A percentile compares a stretch with the other conserved stretches of the same genome.
These are phyloP conservation scores for Sciaenops ocellatus DNA, from an alignment of 2,797 vertebrate species.

Conservation along the genomic window DNA sequence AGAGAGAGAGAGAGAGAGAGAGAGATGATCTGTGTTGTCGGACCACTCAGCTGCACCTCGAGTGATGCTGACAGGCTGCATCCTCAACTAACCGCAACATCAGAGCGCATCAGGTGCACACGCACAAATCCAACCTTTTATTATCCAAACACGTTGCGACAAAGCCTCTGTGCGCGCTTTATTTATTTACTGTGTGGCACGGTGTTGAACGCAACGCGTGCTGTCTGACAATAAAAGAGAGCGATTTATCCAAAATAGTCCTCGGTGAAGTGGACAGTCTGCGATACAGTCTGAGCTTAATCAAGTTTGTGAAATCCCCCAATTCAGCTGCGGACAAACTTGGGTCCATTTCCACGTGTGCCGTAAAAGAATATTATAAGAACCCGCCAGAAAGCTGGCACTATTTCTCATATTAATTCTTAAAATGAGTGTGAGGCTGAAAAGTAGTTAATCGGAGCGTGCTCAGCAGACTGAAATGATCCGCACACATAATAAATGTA, in stretches of 20 bases:
- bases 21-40: conserved; percentile 24
- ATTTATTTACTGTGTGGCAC: conserved; percentile 17
- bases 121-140: conserved; percentile 46
- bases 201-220: conserved; percentile 9
- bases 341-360: conserved; percentile 39
- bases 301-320: conserved; percentile 68
- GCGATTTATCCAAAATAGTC: conserved; percentile 34
- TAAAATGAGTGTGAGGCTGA: conserved; percentile 24
- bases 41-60: conserved; percentile 43
- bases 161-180: conserved; percentile 32
- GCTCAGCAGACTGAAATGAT: neutral
- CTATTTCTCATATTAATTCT: conserved; percentile 12
- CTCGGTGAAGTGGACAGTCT: conserved; percentile 2
- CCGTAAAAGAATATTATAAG: neutral
- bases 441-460: conserved; percentile 66
- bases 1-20: conserved; percentile 5
- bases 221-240: conserved; percentile 40
- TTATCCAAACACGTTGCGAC: conserved; percentile 55
- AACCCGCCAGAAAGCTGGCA: conserved; percentile 7
- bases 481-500: fast-evolving
- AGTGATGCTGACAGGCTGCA: conserved; percentile 67
- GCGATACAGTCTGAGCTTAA: neutral
- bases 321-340: conserved; percentile 57
- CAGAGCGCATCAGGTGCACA: conserved; percentile 81
- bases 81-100: conserved; percentile 69